phyloP scores from a whole-genome alignment of 2,797 vertebrate genomes.

The Ambastaia sidthimunki region DNA sequence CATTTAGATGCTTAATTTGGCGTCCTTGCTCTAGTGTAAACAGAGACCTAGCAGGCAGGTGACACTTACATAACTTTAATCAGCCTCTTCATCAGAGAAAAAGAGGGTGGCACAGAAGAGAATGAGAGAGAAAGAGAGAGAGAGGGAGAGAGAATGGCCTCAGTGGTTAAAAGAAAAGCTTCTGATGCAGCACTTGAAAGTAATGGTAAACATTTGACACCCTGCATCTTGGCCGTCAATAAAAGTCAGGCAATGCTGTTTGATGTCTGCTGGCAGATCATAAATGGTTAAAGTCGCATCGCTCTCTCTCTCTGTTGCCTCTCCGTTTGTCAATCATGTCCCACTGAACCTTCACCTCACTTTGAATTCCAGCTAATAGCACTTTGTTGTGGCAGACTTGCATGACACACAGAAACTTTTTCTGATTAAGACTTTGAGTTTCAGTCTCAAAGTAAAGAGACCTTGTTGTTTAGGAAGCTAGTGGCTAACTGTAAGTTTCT shows the following conservation, averaged over 20 bases:
- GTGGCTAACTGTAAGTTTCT: slow-evolving; percentile 13
- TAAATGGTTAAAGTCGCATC: slow-evolving; percentile 59
- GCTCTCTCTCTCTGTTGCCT: slow-evolving; percentile 21
- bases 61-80: slow-evolving; percentile 65
- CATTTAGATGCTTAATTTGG: slow-evolving; percentile 59
- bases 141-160: slow-evolving; percentile 17
- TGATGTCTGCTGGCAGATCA: slow-evolving; percentile 54
- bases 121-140: slow-evolving; percentile 10
- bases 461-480: slow-evolving; percentile 19
- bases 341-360: slow-evolving; percentile 37
- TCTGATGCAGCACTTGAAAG: slow-evolving; percentile 62
- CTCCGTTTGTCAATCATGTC: slow-evolving; percentile 53
- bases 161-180: slow-evolving; percentile 50
- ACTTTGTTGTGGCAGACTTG: slow-evolving; percentile 70
- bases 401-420: slow-evolving; percentile 49
- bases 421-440: slow-evolving; percentile 32
- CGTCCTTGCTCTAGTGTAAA: slow-evolving; percentile 57
- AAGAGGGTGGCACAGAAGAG: slow-evolving; percentile 7
- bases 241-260: slow-evolving; percentile 45
- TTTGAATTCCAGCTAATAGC: slow-evolving; percentile 49
- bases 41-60: slow-evolving; percentile 62
- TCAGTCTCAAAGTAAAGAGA: slow-evolving; percentile 13
- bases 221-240: slow-evolving; percentile 60
- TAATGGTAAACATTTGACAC: slow-evolving; percentile 62
- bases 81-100: slow-evolving; percentile 56